phyloP scores from a whole-genome alignment of 2,888 invertebrate species.

The Gisinianus flammeolus region DNA sequence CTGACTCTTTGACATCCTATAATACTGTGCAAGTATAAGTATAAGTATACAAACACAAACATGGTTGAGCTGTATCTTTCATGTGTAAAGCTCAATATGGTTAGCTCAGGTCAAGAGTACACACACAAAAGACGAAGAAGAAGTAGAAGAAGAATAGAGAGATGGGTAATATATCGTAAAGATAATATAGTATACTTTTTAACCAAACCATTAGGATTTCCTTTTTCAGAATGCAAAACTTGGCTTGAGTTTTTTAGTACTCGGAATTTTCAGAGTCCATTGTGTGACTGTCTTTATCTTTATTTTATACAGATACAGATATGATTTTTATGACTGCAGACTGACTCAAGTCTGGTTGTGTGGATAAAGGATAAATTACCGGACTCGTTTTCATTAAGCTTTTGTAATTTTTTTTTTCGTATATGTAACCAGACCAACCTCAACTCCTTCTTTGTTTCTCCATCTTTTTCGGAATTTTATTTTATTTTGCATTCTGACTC shows the following conservation, averaged over 20 bases:
- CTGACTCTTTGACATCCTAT: too few relatives aligned
- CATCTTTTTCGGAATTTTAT: not conserved
- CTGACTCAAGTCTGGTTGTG: too few relatives aligned
- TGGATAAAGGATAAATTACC: not conserved
- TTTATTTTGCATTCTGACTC: not conserved
- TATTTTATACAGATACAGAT: too few relatives aligned
- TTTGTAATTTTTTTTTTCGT: not conserved
- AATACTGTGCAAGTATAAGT: too few relatives aligned
- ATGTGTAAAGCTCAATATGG: not conserved
- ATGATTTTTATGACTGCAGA: not conserved
- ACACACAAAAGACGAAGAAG: not conserved
- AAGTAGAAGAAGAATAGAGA: not conserved
- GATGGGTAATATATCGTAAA: not conserved
- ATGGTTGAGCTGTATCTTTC: too few relatives aligned
- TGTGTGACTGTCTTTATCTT: too few relatives aligned
- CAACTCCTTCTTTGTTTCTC: not conserved
- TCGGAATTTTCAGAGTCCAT: too few relatives aligned
- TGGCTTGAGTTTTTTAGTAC: not conserved
- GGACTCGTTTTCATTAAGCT: not conserved
- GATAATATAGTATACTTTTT: not conserved
- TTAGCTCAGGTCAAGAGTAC: not conserved
- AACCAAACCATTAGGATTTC: slow-evolving; percentile 17
- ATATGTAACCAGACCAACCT: not conserved
- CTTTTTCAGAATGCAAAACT: slow-evolving; percentile 18
- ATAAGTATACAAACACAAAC: too few relatives aligned